phyloP scores from a whole-genome alignment of 92 coral and sea anemone species.

The Zoanthus sociatus region DNA sequence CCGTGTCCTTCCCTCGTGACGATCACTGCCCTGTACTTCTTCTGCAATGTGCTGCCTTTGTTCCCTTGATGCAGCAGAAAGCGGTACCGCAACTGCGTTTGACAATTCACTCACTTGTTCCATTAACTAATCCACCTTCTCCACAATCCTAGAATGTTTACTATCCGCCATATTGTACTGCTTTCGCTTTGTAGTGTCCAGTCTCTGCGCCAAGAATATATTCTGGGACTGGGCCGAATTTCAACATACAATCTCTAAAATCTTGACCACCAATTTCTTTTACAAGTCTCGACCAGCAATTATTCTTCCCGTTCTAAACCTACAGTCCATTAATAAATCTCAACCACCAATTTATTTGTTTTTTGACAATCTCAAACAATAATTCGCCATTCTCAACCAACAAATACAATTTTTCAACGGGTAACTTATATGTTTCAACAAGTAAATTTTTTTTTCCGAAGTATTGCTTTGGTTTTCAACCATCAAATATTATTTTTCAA shows the following conservation, averaged over 20 bases:
- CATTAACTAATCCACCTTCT: background rate
- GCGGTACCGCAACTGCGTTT: background rate
- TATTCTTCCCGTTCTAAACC: background rate
- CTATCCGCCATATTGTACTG: conserved; percentile 8
- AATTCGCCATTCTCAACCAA: conserved; percentile 23
- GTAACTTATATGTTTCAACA: background rate
- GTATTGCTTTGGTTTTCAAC: background rate
- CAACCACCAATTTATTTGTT: conserved; percentile 11
- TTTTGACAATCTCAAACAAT: background rate
- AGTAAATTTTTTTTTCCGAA: background rate
- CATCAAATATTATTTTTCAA: too few relatives aligned
- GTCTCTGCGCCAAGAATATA: conserved; percentile 13
- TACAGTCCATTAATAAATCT: conserved; percentile 9
- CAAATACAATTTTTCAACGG: conserved; percentile 9
- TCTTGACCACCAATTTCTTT: background rate
- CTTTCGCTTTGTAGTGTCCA: conserved; percentile 12
- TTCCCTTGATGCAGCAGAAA: background rate
- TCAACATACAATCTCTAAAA: background rate
- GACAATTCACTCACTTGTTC: background rate
- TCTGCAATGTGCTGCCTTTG: background rate
- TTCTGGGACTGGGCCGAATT: conserved; percentile 4
- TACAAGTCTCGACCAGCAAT: background rate
- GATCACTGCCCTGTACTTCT: too few relatives aligned
- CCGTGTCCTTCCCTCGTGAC: too few relatives aligned
- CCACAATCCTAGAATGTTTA: background rate